phyloP scores from a whole-genome alignment of 2,113 vertebrate genomes.

The Otis tarda region DNA sequence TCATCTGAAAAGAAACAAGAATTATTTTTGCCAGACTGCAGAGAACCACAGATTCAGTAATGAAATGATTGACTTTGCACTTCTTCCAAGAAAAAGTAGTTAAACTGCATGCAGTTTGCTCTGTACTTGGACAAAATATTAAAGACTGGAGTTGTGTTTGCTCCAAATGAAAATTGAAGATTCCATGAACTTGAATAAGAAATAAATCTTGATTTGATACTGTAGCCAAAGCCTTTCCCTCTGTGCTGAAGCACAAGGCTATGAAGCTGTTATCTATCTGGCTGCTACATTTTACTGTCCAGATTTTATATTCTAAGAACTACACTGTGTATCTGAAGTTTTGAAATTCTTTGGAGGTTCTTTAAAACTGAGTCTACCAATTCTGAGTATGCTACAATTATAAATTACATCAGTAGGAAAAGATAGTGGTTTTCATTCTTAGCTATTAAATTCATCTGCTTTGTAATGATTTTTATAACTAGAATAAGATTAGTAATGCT shows the following conservation, averaged over 20 bases:
- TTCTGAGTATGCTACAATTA: not conserved
- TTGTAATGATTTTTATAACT: not conserved
- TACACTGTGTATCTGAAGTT: not conserved
- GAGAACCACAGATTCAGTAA: not conserved
- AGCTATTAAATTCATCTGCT: not conserved
- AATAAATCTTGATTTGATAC: not conserved
- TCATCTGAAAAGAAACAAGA: not conserved
- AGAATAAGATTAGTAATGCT: not conserved
- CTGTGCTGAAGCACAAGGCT: not conserved
- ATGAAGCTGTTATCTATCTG: not conserved
- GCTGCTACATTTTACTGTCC: not conserved
- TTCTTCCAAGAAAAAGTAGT: slow-evolving; percentile 5
- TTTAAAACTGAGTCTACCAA: not conserved
- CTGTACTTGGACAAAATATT: not conserved
- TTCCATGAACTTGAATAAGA: not conserved
- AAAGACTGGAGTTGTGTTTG: not conserved
- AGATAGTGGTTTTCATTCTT: not conserved
- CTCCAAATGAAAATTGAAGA: not conserved
- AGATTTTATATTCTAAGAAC: not conserved
- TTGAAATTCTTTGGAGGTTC: not conserved
- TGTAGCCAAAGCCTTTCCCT: not conserved
- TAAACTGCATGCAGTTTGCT: not conserved
- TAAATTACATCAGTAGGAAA: not conserved
- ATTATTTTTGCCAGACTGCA: not conserved
- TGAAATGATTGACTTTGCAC: not conserved